Evolutionary conservation across 2,113 vertebrate species (phyloP), one percentile per base, ranked within the genome.

Genomic region (Anser cygnoides): DNA sequence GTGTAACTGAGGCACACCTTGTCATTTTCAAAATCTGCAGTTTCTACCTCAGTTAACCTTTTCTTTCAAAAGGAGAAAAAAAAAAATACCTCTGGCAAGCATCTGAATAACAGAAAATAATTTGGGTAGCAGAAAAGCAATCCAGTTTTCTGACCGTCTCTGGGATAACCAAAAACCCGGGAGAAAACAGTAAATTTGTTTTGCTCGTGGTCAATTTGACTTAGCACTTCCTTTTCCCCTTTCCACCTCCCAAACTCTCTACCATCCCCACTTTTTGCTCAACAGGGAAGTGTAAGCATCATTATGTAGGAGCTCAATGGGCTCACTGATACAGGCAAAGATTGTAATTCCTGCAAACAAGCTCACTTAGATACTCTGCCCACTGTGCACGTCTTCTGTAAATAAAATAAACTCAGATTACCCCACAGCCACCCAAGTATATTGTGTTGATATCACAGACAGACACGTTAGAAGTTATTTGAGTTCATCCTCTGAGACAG

Each of bases 31-130:
- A 96, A 96, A 94, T 94, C 77, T 89, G 79, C 90, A 67, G 73
- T 95, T 97, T 97, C 91, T 90, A 97, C 91, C 70, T 97, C 86
- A 96, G 95, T 96, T 96, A 75, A 89, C 75, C 67, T 95, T 95
- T 95, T 90, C 20, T 68, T 87, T 85, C 37, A 49, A 49, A 73
- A 55, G 4, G 3, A 35, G 29, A 35, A 43, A 16, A 52, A 11
- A 49, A 41, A 33, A 35, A 43, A 16, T 41, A 35, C 17, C 68
- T 81, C 89, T 89, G 90, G 74, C 84, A 97, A 94, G 68, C 89
- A 88, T 94, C 81, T 85, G 84, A 92, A 90, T 79, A 95, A 90
- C 44, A 80, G 54, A 44, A 14, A 83, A 96, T 94, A 92, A 94
- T 95, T 93, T 96, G 88, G 72, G 75, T 67, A 93, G 59, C 58